phyloP scores from a whole-genome alignment of 2,888 invertebrate species.

The Tetranychus piercei region DNA sequence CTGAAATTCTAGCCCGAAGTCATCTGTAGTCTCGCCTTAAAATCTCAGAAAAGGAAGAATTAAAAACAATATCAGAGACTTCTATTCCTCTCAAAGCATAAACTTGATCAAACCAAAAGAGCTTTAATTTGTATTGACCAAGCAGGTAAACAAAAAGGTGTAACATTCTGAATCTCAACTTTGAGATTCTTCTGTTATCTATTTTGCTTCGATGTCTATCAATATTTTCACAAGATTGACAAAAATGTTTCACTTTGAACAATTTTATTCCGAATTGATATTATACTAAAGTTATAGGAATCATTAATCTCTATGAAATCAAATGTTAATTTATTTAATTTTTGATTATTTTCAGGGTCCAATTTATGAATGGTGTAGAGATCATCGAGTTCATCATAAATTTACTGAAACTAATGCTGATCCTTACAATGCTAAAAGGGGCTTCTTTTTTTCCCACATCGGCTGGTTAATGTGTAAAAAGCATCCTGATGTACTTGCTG shows the following conservation, averaged over 20 bases:
- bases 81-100: too few species aligned
- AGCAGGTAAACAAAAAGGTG: too few species aligned
- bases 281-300: too few species aligned
- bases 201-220: not conserved
- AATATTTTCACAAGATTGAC: not conserved
- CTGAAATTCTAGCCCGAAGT: too few species aligned
- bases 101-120: too few species aligned
- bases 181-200: too few species aligned
- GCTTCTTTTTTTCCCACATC: conserved; percentile 40
- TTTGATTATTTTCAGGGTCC: not conserved
- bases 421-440: conserved; percentile 33
- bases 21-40: too few species aligned
- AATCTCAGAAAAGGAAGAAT: too few species aligned
- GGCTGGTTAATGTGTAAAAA: conserved; percentile 39
- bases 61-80: too few species aligned
- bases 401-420: conserved; percentile 35
- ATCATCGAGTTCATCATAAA: conserved; percentile 34
- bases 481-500: conserved; percentile 36
- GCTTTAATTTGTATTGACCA: too few species aligned
- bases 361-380: conserved; percentile 32
- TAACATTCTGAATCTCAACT: too few species aligned
- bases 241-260: not conserved
- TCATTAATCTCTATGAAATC: too few species aligned
- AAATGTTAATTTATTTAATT: not conserved
- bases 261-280: not conserved